phyloP scores from a whole-genome alignment of 2,113 vertebrate genomes.

The Ramphastos sulfuratus region DNA sequence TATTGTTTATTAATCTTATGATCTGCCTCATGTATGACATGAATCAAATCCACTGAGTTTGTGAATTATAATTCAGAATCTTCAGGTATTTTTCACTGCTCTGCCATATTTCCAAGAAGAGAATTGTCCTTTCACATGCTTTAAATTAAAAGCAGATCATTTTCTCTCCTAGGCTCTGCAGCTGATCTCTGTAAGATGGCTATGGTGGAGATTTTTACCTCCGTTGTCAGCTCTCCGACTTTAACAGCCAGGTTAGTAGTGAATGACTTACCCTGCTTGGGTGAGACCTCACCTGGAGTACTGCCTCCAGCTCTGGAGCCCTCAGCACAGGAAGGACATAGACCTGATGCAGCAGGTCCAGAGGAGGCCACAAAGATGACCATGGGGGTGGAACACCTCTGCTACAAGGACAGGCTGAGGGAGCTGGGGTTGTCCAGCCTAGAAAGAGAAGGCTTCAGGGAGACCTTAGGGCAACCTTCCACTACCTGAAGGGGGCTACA shows the following conservation, averaged over 20 bases:
- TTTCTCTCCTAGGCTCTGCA: constrained; percentile 80
- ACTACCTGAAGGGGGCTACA: no score
- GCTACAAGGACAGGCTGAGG: no score
- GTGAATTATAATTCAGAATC: neutral
- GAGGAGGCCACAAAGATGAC: no score
- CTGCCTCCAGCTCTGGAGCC: no score
- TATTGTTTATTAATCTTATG: neutral
- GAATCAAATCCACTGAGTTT: neutral
- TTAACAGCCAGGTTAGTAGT: constrained; percentile 86
- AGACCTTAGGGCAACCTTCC: no score
- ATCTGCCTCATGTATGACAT: neutral
- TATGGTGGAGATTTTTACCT: constrained; percentile 86
- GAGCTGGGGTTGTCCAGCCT: no score
- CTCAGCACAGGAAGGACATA: no score
- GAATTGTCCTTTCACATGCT: neutral
- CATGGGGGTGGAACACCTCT: no score
- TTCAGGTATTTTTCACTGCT: neutral
- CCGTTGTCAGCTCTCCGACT: constrained; percentile 73
- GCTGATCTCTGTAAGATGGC: constrained; percentile 95
- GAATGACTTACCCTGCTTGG: neutral
- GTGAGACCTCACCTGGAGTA: no score
- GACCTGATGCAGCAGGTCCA: no score
- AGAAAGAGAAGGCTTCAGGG: no score
- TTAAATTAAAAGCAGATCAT: neutral
- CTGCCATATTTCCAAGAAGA: neutral